Percentiles rank a stretch among this genome's conserved stretches.
Evolutionary conservation across 2,113 vertebrate species (phyloP).

Genomic region (Collichthys lucidus): DNA sequence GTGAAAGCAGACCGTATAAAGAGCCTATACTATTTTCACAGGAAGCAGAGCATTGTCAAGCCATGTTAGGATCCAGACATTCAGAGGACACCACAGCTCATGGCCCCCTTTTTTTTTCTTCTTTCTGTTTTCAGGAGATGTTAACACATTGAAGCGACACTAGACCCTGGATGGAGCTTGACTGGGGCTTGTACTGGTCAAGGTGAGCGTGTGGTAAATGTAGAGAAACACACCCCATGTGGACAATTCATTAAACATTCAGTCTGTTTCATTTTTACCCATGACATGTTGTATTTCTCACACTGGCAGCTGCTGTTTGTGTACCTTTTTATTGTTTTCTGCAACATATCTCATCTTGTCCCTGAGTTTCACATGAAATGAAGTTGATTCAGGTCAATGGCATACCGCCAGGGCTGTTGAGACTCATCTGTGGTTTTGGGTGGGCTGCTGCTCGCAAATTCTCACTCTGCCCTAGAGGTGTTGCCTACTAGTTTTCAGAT

Average conservation of each 20-base stretch:
- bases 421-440: slow-evolving; percentile 56
- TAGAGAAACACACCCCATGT: neutral
- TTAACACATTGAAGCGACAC: slow-evolving; percentile 60
- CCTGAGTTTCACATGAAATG: slow-evolving; percentile 44
- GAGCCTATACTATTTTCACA: slow-evolving; percentile 19
- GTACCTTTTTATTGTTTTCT: slow-evolving; percentile 5
- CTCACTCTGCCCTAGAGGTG: neutral
- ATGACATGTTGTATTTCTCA: slow-evolving; percentile 2
- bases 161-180: slow-evolving; percentile 69
- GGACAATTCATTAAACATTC: slow-evolving; percentile 9
- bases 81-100: slow-evolving; percentile 7
- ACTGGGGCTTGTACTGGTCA: slow-evolving; percentile 68
- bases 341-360: slow-evolving; percentile 14
- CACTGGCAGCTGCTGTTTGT: slow-evolving; percentile 14
- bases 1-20: slow-evolving; percentile 42
- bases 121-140: slow-evolving; percentile 68
- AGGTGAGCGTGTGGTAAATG: slow-evolving; percentile 64
- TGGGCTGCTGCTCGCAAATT: slow-evolving; percentile 36
- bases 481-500: slow-evolving; percentile 10
- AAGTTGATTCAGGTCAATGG: slow-evolving; percentile 50
- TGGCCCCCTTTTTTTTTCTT: slow-evolving; percentile 2
- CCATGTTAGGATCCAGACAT: slow-evolving; percentile 14
- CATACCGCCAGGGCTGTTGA: slow-evolving; percentile 56
- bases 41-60: neutral
- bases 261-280: slow-evolving; percentile 18